Conservation (phyloP, 2,113 vertebrate species). For the Mormyrus lacerda region DNA sequence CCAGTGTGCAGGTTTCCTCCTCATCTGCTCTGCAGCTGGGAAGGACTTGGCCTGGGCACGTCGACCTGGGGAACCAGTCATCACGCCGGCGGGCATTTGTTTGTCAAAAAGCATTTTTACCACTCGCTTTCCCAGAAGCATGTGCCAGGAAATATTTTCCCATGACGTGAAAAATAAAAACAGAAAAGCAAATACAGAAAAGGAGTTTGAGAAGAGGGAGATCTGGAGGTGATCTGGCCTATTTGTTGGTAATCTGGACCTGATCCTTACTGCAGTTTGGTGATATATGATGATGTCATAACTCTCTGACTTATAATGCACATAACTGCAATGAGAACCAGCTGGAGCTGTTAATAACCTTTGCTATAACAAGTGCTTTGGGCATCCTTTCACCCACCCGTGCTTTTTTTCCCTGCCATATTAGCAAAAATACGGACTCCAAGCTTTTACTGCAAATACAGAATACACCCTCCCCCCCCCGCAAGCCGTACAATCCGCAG, state of each 20-base stretch:
- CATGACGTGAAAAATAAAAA: no score
- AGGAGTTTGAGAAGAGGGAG: neutral
- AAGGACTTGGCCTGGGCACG: neutral
- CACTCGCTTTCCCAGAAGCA: neutral
- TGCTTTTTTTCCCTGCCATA: neutral
- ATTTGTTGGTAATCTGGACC: neutral
- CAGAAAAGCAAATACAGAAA: neutral
- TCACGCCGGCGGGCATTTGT: neutral
- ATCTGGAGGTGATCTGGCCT: neutral
- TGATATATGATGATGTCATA: slow-evolving; percentile 1
- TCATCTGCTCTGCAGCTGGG: neutral
- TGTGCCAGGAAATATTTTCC: neutral
- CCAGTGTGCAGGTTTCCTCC: neutral
- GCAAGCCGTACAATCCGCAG: neutral
- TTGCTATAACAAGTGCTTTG: neutral
- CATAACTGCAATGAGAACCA: neutral
- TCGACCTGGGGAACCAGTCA: neutral
- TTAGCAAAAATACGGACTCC: neutral
- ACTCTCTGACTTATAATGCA: neutral
- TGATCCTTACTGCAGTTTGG: neutral
- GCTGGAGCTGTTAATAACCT: neutral
- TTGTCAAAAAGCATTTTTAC: neutral
- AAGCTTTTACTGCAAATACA: neutral
- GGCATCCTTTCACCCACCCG: neutral
- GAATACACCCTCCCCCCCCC: neutral